Evolutionary conservation across 1,140 invertebrate species (phyloP).

Genomic region (Trachelipus rathkii): DNA sequence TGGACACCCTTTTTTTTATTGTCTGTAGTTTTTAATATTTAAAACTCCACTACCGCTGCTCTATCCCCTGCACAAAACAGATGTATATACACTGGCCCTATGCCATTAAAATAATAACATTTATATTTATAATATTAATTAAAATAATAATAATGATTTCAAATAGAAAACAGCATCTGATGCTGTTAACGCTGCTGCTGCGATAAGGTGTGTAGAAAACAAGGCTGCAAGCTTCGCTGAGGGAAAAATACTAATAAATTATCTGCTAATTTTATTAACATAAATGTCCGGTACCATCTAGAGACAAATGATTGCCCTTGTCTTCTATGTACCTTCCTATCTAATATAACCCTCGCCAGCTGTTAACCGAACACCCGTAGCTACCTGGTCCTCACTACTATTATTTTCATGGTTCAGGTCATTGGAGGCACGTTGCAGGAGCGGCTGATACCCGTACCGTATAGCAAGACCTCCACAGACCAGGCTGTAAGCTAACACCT

Average conservation of each 20-base stretch:
- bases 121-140: too few relatives aligned
- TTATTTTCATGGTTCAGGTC: conserved; percentile 50
- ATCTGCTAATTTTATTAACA: conserved; percentile 11
- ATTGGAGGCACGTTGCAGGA: conserved; percentile 99
- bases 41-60: conserved; percentile 40
- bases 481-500: conserved; percentile 85
- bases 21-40: conserved; percentile 36
- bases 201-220: conserved; percentile 40
- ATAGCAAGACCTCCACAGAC: conserved; percentile 98
- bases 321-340: conserved; percentile 40
- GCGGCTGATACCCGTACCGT: conserved; percentile 96
- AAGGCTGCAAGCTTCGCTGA: conserved; percentile 35
- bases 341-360: conserved; percentile 42
- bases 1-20: conserved; percentile 39
- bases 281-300: conserved; percentile 24
- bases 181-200: conserved; percentile 16
- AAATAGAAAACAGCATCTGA: conserved; percentile 21
- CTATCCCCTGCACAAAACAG: conserved; percentile 42
- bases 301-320: conserved; percentile 30
- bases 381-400: conserved; percentile 41
- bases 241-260: conserved; percentile 23
- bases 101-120: conserved; percentile 9
- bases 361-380: conserved; percentile 41
- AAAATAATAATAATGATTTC: too few relatives aligned
- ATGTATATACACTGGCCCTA: conserved; percentile 39